Evolutionary conservation across 2,888 invertebrate species (phyloP).

Genomic region (Chloromyia formosa): DNA sequence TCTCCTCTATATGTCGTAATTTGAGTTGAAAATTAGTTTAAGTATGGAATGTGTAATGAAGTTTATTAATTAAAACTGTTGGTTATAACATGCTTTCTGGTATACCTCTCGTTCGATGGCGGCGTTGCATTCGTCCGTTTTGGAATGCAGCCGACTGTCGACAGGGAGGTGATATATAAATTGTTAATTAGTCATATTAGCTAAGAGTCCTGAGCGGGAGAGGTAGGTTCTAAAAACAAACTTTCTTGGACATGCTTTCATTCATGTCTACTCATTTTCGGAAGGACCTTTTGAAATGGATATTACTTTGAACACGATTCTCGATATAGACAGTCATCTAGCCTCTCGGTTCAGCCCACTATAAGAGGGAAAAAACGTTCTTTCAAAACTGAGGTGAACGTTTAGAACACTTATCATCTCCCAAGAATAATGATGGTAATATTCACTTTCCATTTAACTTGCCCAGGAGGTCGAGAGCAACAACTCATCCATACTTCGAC

Average conservation of each 20-base stretch:
- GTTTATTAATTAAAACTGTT: slow-evolving; percentile 56
- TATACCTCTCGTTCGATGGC: not conserved
- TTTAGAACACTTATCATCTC: not conserved
- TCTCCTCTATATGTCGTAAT: slow-evolving; percentile 54
- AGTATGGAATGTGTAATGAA: slow-evolving; percentile 55
- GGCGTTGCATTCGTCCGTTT: not conserved
- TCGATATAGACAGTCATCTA: too few relatives aligned
- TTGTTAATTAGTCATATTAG: too few relatives aligned
- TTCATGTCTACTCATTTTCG: too few relatives aligned
- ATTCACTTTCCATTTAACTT: not conserved
- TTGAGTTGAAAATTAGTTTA: slow-evolving; percentile 56
- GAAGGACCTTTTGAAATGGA: too few relatives aligned
- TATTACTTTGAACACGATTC: too few relatives aligned
- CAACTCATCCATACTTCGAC: not conserved
- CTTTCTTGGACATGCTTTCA: too few relatives aligned
- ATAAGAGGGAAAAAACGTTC: too few relatives aligned
- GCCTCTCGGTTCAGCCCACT: too few relatives aligned
- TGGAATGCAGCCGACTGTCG: not conserved
- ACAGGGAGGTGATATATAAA: too few relatives aligned
- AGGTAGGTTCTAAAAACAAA: too few relatives aligned
- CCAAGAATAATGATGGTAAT: not conserved
- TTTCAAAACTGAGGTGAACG: too few relatives aligned
- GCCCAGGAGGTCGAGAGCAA: not conserved
- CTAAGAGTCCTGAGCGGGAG: too few relatives aligned
- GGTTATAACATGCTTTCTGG: slow-evolving; percentile 43